Evolutionary conservation across 2,113 vertebrate species (phyloP).

Genomic region (Triplophysa rosa): DNA sequence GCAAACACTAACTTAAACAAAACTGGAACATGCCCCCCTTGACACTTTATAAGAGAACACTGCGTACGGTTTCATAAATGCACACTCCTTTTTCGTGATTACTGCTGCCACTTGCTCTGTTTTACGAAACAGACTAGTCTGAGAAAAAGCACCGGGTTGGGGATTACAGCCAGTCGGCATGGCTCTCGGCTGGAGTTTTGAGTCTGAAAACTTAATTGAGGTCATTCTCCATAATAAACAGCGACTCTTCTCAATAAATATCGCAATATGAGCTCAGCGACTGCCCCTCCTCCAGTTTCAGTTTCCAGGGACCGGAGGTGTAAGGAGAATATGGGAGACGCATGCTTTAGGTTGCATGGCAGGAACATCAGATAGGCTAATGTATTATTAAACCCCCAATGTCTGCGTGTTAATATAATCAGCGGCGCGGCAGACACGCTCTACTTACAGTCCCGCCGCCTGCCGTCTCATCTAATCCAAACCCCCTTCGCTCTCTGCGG

Average conservation of each 20-base stretch:
- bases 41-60: conserved; percentile 19
- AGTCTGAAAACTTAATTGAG: conserved; percentile 51
- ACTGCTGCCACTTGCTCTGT: not conserved
- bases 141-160: conserved; percentile 11
- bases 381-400: conserved; percentile 60
- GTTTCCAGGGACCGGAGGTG: not conserved
- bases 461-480: conserved; percentile 15
- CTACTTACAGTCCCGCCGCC: conserved; percentile 47
- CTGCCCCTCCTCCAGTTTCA: not conserved
- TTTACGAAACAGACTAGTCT: not conserved
- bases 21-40: conserved; percentile 60
- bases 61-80: not conserved
- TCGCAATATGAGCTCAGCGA: conserved; percentile 42
- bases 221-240: conserved; percentile 44
- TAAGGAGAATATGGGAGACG: conserved; percentile 28
- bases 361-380: conserved; percentile 58
- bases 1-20: conserved; percentile 61
- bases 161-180: conserved; percentile 34
- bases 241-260: conserved; percentile 50
- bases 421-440: conserved; percentile 52
- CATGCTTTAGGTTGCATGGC: conserved; percentile 38
- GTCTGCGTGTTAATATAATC: conserved; percentile 59
- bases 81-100: not conserved
- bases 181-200: conserved; percentile 34
- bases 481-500: not conserved